Evolutionary conservation across 2,797 vertebrate genomes (phyloP).

Genomic region (Cercopithecus petaurista): DNA sequence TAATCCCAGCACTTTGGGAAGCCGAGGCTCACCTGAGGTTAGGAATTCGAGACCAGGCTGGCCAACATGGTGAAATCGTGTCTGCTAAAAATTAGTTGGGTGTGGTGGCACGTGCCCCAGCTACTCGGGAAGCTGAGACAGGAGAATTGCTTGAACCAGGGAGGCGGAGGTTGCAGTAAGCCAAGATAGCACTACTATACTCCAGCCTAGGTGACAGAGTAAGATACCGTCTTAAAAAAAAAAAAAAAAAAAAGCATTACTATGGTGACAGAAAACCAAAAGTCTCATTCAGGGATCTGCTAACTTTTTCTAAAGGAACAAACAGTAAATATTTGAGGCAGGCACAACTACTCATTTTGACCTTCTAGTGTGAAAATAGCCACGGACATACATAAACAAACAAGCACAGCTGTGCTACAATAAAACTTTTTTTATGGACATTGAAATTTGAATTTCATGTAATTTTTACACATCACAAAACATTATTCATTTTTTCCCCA

Average conservation of each 20-base stretch:
- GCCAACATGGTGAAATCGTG: no score
- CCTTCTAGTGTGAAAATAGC: not conserved
- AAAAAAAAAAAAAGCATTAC: not conserved
- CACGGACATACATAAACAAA: not conserved
- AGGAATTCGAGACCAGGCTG: no score
- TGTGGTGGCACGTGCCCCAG: no score
- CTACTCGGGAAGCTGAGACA: no score
- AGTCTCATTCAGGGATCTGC: not conserved
- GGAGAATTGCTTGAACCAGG: no score
- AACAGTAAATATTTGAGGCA: not conserved
- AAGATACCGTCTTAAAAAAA: no score
- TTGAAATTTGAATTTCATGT: not conserved
- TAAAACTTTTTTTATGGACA: conserved; percentile 14
- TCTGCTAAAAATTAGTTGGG: no score
- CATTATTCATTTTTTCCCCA: not conserved
- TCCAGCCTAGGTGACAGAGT: no score
- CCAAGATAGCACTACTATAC: no score
- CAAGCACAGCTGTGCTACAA: not conserved
- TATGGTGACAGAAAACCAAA: not conserved
- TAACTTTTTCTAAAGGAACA: not conserved
- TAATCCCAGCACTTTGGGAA: no score
- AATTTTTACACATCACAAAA: conserved; percentile 13
- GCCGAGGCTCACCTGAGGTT: no score
- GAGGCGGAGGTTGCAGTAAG: no score
- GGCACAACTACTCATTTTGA: not conserved